Evolutionary conservation across 2,113 vertebrate genomes (phyloP).

Genomic region (Apaloderma vittatum): DNA sequence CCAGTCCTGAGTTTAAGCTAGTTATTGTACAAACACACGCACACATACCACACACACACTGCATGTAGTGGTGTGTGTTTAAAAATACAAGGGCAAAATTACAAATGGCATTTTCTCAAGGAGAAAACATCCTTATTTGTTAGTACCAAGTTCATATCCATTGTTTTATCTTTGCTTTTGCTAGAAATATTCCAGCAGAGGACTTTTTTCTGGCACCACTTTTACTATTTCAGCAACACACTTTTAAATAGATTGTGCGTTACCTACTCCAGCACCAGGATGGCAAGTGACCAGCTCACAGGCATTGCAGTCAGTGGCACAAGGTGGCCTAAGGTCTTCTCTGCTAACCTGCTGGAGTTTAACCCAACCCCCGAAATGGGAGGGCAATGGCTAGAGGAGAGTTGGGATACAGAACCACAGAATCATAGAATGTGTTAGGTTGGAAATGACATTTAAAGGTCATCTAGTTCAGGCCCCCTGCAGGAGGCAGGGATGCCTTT

Average conservation of each 20-base stretch:
- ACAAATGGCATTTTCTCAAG: neutral
- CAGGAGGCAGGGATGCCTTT: no score
- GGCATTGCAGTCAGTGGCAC: neutral
- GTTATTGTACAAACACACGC: neutral
- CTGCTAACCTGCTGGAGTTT: neutral
- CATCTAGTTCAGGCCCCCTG: no score
- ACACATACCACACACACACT: neutral
- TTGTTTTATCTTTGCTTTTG: neutral
- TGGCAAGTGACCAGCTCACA: neutral
- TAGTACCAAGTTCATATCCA: neutral
- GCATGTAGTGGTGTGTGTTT: neutral
- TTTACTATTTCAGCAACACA: neutral
- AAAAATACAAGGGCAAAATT: neutral
- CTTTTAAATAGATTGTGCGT: neutral
- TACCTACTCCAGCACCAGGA: neutral
- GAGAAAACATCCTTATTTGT: neutral
- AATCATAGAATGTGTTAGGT: no score
- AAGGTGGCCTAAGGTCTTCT: neutral
- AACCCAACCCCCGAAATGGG: fast-evolving
- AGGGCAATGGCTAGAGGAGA: neutral
- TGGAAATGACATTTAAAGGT: no score
- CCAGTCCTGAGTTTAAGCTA: neutral
- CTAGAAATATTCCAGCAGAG: neutral
- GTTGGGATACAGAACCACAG: no score
- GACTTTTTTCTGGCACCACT: neutral